Base-by-base conservation (phyloP, 2,888 invertebrate species). In the Mesoligia furuncula region DNA sequence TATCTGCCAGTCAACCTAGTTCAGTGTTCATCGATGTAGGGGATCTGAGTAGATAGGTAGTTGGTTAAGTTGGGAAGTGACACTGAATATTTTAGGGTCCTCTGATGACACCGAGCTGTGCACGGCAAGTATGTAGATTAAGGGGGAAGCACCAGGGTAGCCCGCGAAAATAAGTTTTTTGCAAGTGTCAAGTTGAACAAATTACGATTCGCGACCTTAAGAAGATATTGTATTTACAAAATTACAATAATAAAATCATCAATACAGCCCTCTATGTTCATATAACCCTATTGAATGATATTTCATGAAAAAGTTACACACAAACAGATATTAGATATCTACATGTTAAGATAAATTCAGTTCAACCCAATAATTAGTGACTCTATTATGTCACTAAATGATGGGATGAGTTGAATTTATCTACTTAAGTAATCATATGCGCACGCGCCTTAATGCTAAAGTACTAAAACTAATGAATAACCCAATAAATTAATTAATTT, bases 401-500 rank as follows among this genome's bases (percentile, higher is more conserved):
- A 54, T 24, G 24, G 54, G 24, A 24, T 54, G 3, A 54, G 54
- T 24, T 24, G 54, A 54, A 54, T 54, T 24, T 54, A 24, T 24
- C 9, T 51, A 51, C 0, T 9, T 11, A 42, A 42, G 51, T 54
- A 51, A 51, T 51, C 51, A 20, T 20, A 2, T 42, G 15, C 20
- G 54, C 51, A 62, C 48, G 8, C 8, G 24, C 24, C 54, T 54
- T 54, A 54, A 54, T 54, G 24, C 54, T 24, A 54, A 54, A 54
- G 54, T 54, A 54, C 8, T 51, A 51, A 51, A 51, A 51, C 9
- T 31, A 57, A 15, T 27, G 0, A 76, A 27, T 77, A n/a, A 42
- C 27, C 24, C 36, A 36, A 45, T 45, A 20, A 54, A 67, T 31
- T n/a, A 67, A 61, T 48, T 67, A 67, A 67, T 74, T 74, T 31